Evolutionary conservation across 2,888 invertebrate species (phyloP), one percentile per base, ranked within the genome.

Genomic region (Troides helena): DNA sequence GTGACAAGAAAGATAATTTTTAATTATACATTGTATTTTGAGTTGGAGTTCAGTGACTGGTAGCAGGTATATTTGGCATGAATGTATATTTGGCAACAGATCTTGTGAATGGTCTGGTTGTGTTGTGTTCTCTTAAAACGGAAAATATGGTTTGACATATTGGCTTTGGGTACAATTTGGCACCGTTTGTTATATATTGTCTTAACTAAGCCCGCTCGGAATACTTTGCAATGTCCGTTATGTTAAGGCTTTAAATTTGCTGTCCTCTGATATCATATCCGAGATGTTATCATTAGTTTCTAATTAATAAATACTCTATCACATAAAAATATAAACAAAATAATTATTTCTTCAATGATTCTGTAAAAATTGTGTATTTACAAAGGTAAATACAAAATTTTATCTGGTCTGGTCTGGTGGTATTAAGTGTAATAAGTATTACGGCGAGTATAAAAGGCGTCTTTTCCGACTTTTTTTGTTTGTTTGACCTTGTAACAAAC

Each of bases 21-120:
- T 36, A 43, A 61, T 64, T 64, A 68, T 53, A 61, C 68, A 60
- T 61, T 64, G 43, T 56, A 69, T 56, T 58, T 60, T 12, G 25
- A 46, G 23, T n/a, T 25, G 23, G 14, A 60, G 68, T 68, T 65
- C 69, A 70, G 62, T 63, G 69, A 70, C 69, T 70, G 18, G 64
- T 60, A n/a, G 50, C 43, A 66, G 62, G 62, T 70, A 66, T 62
- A 69, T 69, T 66, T 69, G 69, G 69, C 65, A 69, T 58, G 36
- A 39, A 58, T 50, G 65, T 69, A 70, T 70, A 62, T 66, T 70
- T 66, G 69, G 69, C 69, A 70, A 46, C 65, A 30, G 57, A 57
- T 62, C 46, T 69, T 69, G 65, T 69, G 69, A 69, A 69, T 69
- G 61, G 61, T 65, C 64, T n/a, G 43, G 56, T 53, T 68, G 68